These are phyloP conservation scores for Megamerina dolium DNA, from an alignment of 2,888 invertebrate genomes.

Conservation along the genomic window DNA sequence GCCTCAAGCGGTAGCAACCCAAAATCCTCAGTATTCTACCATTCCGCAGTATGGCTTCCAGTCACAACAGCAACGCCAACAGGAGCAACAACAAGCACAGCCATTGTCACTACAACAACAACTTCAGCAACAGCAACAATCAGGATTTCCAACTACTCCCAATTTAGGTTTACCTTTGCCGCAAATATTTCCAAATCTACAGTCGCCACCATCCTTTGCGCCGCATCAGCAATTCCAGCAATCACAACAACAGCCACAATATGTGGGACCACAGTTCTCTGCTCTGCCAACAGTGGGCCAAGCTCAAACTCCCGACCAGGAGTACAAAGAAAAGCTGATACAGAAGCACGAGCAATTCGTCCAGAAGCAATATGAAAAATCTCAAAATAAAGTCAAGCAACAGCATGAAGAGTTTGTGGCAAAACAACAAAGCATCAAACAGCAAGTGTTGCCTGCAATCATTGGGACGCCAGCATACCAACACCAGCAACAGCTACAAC, in stretches of 20 bases:
- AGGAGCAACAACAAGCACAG: conserved; percentile 16
- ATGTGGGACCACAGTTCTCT: conserved; percentile 21
- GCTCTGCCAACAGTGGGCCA: conserved; percentile 22
- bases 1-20: conserved; percentile 18
- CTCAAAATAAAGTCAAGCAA: conserved; percentile 68
- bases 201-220: conserved; percentile 31
- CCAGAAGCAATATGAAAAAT: conserved; percentile 73
- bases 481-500: too few relatives aligned
- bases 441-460: conserved; percentile 39
- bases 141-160: conserved; percentile 29
- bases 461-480: conserved; percentile 42
- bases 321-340: conserved; percentile 66
- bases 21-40: conserved; percentile 26
- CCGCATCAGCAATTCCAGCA: conserved; percentile 21
- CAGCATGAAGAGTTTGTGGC: conserved; percentile 65
- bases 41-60: conserved; percentile 28
- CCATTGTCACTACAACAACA: conserved; percentile 16
- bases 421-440: conserved; percentile 62
- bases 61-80: conserved; percentile 22
- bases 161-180: conserved; percentile 38
- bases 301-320: conserved; percentile 52
- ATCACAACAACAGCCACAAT: conserved; percentile 27
- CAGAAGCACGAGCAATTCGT: conserved; percentile 72
- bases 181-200: conserved; percentile 30
- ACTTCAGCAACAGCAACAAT: conserved; percentile 20